These are phyloP conservation scores for Platyura marginata DNA, from an alignment of 1,140 invertebrate genomes.

Conservation along the genomic window DNA sequence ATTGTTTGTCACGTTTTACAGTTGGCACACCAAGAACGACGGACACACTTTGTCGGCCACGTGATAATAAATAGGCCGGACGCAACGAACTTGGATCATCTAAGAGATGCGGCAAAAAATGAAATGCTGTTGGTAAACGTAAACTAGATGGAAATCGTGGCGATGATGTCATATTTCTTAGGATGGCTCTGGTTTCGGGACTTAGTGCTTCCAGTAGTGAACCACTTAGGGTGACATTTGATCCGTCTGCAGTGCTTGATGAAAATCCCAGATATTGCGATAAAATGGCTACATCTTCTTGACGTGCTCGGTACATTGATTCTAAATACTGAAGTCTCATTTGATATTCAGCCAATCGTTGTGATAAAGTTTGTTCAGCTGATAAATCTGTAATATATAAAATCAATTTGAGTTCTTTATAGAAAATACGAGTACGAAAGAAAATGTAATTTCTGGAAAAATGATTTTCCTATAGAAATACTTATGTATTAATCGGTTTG, in stretches of 20 bases:
- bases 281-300: conserved; percentile 47
- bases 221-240: background rate
- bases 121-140: conserved; percentile 58
- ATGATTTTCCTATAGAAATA: no score
- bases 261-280: conserved; percentile 34
- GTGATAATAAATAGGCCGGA: conserved; percentile 59
- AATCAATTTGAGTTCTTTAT: no score
- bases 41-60: conserved; percentile 52
- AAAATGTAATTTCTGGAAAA: background rate
- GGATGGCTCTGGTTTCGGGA: conserved; percentile 26
- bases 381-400: conserved; percentile 27
- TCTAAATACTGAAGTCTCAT: conserved; percentile 51
- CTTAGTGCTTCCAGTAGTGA: conserved; percentile 27
- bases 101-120: conserved; percentile 74
- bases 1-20: conserved; percentile 73
- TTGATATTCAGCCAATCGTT: conserved; percentile 47
- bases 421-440: background rate
- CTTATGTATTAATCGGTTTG: no score
- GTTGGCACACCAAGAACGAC: conserved; percentile 78
- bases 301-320: conserved; percentile 44
- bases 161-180: conserved; percentile 25
- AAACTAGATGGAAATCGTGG: conserved; percentile 21
- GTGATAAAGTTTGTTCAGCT: conserved; percentile 44
- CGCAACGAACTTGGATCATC: conserved; percentile 56
- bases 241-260: background rate